A percentile compares a stretch with the other conserved stretches of the same genome.
phyloP scores from a whole-genome alignment of 2,113 vertebrate species.

The Sebastes schlegelii region DNA sequence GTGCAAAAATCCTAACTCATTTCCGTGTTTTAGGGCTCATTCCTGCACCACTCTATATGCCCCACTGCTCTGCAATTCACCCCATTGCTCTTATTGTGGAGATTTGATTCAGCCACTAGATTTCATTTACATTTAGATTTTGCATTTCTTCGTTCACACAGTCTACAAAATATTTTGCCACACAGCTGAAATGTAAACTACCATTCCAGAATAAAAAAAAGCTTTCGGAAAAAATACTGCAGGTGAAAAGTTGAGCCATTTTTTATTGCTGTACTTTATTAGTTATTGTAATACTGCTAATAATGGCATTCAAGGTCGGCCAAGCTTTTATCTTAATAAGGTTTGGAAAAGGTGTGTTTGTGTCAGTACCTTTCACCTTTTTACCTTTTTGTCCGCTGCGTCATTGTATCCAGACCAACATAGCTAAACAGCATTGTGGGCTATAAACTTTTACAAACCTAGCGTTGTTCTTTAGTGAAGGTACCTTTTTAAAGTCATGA shows the following conservation, averaged over 20 bases:
- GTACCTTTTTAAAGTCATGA: conserved; percentile 12
- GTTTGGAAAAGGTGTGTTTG: no score
- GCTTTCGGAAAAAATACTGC: not conserved
- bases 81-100: not conserved
- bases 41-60: no score
- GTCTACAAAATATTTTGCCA: not conserved
- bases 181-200: not conserved
- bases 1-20: no score
- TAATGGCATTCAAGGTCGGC: no score
- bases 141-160: not conserved
- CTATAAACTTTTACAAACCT: no score
- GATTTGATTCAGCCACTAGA: not conserved
- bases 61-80: not conserved
- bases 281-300: no score
- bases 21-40: no score
- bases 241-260: not conserved
- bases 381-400: no score
- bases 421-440: no score
- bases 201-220: not conserved
- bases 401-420: no score
- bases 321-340: no score
- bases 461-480: not conserved
- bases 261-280: not conserved
- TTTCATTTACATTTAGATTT: not conserved
- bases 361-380: no score